Percentiles rank a stretch among this genome's conserved stretches.
phyloP scores from a whole-genome alignment of 2,888 invertebrate genomes.

The Ennomos erosarius region DNA sequence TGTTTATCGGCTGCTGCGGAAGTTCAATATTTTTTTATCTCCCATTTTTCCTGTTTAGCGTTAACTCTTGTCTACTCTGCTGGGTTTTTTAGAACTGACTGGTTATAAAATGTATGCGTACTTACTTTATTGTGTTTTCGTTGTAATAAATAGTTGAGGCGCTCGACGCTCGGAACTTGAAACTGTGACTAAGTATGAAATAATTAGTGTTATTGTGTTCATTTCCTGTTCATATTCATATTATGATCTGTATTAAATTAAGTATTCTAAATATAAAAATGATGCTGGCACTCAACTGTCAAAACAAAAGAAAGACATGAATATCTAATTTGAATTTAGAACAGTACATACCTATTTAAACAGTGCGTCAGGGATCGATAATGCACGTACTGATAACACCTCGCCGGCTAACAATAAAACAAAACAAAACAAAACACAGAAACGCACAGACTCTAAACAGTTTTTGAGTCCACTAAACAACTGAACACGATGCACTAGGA shows the following conservation, averaged over 20 bases:
- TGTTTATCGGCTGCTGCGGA: constrained; percentile 51
- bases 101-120: neutral
- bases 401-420: constrained; percentile 51
- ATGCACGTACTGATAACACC: constrained; percentile 62
- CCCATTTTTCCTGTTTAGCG: constrained; percentile 49
- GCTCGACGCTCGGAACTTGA: too few species aligned
- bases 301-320: constrained; percentile 1
- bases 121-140: too few species aligned
- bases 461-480: constrained; percentile 57
- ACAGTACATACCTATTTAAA: constrained; percentile 56
- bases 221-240: too few species aligned
- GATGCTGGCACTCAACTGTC: neutral
- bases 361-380: constrained; percentile 62
- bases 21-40: constrained; percentile 54
- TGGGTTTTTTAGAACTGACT: neutral
- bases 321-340: constrained; percentile 25
- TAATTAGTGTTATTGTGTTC: too few species aligned
- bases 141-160: too few species aligned
- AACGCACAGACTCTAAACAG: constrained; percentile 47
- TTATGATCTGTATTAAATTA: too few species aligned
- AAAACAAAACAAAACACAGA: constrained; percentile 51
- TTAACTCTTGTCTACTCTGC: neutral
- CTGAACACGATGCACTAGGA: constrained; percentile 47
- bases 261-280: too few species aligned
- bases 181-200: too few species aligned